Conservation (phyloP, 2,797 vertebrate genomes). For the Serranus cabrilla region DNA sequence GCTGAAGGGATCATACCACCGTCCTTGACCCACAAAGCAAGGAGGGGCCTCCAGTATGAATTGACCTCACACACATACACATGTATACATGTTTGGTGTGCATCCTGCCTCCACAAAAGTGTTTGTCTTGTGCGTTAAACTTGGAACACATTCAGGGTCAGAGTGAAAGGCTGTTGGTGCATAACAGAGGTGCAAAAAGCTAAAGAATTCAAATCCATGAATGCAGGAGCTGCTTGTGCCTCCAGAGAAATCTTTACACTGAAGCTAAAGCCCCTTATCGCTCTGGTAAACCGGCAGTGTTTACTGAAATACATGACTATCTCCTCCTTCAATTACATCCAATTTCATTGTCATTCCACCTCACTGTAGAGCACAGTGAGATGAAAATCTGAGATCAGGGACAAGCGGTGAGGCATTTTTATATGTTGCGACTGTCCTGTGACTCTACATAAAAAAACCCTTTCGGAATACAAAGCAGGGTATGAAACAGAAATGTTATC, state of each 20-base stretch:
- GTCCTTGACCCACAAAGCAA: conserved; percentile 81
- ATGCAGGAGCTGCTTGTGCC: conserved; percentile 54
- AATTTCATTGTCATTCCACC: conserved; percentile 60
- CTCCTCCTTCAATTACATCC: conserved; percentile 65
- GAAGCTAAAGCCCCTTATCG: conserved; percentile 73
- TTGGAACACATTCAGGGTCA: conserved; percentile 29
- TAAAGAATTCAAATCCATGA: conserved; percentile 49
- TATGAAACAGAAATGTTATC: conserved; percentile 68
- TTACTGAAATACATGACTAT: conserved; percentile 65
- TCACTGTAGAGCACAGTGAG: conserved; percentile 50
- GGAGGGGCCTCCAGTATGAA: conserved; percentile 61
- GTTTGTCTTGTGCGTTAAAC: conserved; percentile 20
- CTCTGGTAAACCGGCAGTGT: conserved; percentile 50
- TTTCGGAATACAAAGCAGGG: conserved; percentile 65
- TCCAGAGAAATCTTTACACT: conserved; percentile 59
- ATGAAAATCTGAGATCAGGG: conserved; percentile 68
- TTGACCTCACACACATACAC: conserved; percentile 38
- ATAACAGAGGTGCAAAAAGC: conserved; percentile 48
- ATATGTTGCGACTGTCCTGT: conserved; percentile 55
- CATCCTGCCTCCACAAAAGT: not conserved
- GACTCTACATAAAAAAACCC: conserved; percentile 19
- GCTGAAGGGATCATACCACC: conserved; percentile 66
- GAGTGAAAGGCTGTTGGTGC: conserved; percentile 27
- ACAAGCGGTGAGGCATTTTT: conserved; percentile 46
- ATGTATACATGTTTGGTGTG: conserved; percentile 34